Conservation (phyloP, 2,888 invertebrate genomes). For the Operophtera brumata region DNA sequence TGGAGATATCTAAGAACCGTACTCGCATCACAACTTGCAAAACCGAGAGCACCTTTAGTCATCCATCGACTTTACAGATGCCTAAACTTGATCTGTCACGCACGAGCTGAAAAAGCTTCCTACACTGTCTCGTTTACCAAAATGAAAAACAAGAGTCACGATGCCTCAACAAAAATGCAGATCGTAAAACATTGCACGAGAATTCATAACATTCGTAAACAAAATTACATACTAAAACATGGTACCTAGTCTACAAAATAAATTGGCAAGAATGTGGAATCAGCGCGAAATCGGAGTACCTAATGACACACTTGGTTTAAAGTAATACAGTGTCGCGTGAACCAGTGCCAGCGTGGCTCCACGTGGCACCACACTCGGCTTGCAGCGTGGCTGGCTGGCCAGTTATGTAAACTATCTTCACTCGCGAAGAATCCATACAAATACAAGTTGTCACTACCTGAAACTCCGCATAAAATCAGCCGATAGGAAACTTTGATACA, state of each 20-base stretch:
- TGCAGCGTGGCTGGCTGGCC: slow-evolving; percentile 45
- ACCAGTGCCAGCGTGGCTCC: slow-evolving; percentile 36
- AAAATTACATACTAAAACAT: slow-evolving; percentile 11
- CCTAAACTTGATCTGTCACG: slow-evolving; percentile 26
- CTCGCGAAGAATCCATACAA: slow-evolving; percentile 34
- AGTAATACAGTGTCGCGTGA: slow-evolving; percentile 45
- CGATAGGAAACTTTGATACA: not conserved
- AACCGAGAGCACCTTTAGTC: slow-evolving; percentile 9
- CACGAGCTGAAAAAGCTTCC: slow-evolving; percentile 32
- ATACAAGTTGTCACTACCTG: slow-evolving; percentile 4
- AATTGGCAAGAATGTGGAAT: slow-evolving; percentile 10
- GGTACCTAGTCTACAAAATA: not conserved
- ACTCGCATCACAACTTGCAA: slow-evolving; percentile 3
- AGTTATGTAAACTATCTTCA: slow-evolving; percentile 51
- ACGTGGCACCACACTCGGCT: slow-evolving; percentile 53
- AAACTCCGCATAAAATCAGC: not conserved
- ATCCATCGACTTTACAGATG: slow-evolving; percentile 7
- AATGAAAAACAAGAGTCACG: slow-evolving; percentile 20
- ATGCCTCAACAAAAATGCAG: slow-evolving; percentile 8
- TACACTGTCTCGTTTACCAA: slow-evolving; percentile 32
- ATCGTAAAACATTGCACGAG: not conserved
- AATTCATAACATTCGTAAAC: slow-evolving; percentile 1
- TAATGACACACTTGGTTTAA: slow-evolving; percentile 38
- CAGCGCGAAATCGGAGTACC: slow-evolving; percentile 3
- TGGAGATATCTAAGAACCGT: slow-evolving; percentile 15